A percentile compares a stretch with the other conserved stretches of the same genome.
Evolutionary conservation across 2,113 vertebrate genomes (phyloP).

Genomic region (Clarias magur): DNA sequence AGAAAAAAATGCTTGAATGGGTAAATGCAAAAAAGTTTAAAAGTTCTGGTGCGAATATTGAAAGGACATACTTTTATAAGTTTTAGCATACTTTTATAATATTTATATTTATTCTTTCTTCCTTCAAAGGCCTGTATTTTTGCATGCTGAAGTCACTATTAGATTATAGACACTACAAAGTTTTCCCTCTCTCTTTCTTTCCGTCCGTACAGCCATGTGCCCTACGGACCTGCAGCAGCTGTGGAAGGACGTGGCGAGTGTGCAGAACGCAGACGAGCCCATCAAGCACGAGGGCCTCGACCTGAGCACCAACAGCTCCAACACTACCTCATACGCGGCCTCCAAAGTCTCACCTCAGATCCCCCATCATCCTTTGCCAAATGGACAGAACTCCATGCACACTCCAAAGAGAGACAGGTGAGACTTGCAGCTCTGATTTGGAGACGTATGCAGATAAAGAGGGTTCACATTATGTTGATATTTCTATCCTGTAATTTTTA

Average conservation of each 20-base stretch:
- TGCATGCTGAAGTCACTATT: neutral
- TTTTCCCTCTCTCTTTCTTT: neutral
- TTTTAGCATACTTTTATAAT: neutral
- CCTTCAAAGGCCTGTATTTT: neutral
- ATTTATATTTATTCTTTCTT: neutral
- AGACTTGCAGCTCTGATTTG: neutral
- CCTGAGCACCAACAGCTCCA: constrained; percentile 93
- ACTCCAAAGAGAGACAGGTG: constrained; percentile 98
- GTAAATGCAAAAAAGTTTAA: neutral
- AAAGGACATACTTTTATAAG: neutral
- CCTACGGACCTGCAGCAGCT: constrained; percentile 96
- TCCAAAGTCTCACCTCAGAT: constrained; percentile 92
- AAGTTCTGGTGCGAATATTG: neutral
- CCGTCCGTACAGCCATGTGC: constrained; percentile 80
- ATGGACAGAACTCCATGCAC: constrained; percentile 92
- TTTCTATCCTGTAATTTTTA: neutral
- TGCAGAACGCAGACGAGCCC: constrained; percentile 87
- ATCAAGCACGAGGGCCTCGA: constrained; percentile 96
- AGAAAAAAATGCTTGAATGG: neutral
- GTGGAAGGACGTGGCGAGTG: constrained; percentile 92
- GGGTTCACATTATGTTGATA: neutral
- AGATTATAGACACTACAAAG: neutral
- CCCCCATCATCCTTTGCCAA: constrained; percentile 89
- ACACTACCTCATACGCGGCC: constrained; percentile 95
- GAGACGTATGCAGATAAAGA: neutral